phyloP scores from a whole-genome alignment of 30 jellyfish, hydroid and myxozoan genomes.

The Aurelia coerulea region DNA sequence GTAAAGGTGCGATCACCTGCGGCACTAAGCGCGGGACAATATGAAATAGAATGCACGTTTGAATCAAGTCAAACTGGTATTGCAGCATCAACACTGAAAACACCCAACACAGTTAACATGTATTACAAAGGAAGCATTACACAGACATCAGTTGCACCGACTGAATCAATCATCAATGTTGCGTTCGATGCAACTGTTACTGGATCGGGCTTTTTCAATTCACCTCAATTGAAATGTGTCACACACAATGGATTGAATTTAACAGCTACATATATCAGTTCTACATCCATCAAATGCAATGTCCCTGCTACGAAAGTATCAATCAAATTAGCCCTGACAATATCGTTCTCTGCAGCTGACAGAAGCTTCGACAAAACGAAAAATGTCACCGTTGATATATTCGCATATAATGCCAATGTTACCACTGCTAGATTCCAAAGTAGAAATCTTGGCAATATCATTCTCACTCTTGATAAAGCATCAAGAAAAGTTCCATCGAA shows the following conservation, averaged over 20 bases:
- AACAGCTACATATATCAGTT: slow-evolving; percentile 34
- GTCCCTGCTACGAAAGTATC: slow-evolving; percentile 21
- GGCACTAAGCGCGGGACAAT: background rate
- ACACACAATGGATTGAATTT: slow-evolving; percentile 14
- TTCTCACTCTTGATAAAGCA: slow-evolving; percentile 4
- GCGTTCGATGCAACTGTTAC: slow-evolving; percentile 18
- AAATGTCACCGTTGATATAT: background rate
- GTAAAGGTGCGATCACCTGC: too few relatives aligned
- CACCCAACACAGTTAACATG: slow-evolving; percentile 7
- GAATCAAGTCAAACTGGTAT: background rate
- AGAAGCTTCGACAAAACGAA: slow-evolving; percentile 8
- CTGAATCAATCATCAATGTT: background rate
- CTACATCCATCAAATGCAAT: slow-evolving; percentile 36
- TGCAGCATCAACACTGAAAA: background rate
- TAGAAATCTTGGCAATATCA: slow-evolving; percentile 2
- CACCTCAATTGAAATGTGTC: slow-evolving; percentile 28
- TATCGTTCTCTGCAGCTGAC: slow-evolving; percentile 37
- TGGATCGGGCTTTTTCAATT: slow-evolving; percentile 36
- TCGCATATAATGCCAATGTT: slow-evolving; percentile 22
- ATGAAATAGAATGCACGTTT: slow-evolving; percentile 24
- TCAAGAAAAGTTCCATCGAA: background rate
- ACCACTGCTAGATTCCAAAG: slow-evolving; percentile 10
- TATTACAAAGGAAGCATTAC: background rate
- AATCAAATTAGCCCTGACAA: background rate
- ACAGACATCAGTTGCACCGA: slow-evolving; percentile 18